Base-by-base conservation (phyloP, 2,888 invertebrate genomes). In the Romanomermis culicivorax region DNA sequence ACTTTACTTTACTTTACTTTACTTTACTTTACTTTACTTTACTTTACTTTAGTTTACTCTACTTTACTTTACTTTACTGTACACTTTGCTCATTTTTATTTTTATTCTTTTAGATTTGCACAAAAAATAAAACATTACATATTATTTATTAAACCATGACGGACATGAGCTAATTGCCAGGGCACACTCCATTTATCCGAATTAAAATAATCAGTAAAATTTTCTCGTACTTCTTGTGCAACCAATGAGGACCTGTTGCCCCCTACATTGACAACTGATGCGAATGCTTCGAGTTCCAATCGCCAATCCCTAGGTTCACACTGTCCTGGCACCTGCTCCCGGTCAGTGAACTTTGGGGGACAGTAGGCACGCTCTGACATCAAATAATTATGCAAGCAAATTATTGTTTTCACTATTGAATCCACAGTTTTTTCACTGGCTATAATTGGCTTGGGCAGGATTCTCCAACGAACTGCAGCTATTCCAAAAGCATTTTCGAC, bases 401-500 rank as follows among this genome's bases (percentile, higher is more conserved):
- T 23, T 17, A 11, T 7, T 45, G 47, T 23, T 45, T 45, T 45
- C 23, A 45, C 47, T 20, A 45, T 23, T 7, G 7, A 11, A 45
- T 45, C 47, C 11, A 45, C 23, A 20, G n/a, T 23, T 7, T 23
- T 23, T 20, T 7, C 47, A 7, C 14, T 17, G 4, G 24, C 14
- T 17, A 20, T 45, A 23, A 45, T 45, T 45, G 14, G 14, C 47
- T 7, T 17, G 7, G 7, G n/a, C 47, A n/a, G 23, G 7, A 45
- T 23, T 7, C 47, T 11, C 47, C 47, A 45, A 7, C 47, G 23
- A n/a, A 7, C 24, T 45, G 47, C 24, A 7, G 23, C 7, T 45
- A 23, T 45, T 45, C 59, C 59, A 54, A 60, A 59, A 26, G 59
- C 52, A 50, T 59, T 60, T 29, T 59, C 59, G 11, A 58, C 54